Evolutionary conservation across 1,140 invertebrate species (phyloP), one percentile per base, ranked within the genome.

Genomic region (Macrotrachela quadricornifera): DNA sequence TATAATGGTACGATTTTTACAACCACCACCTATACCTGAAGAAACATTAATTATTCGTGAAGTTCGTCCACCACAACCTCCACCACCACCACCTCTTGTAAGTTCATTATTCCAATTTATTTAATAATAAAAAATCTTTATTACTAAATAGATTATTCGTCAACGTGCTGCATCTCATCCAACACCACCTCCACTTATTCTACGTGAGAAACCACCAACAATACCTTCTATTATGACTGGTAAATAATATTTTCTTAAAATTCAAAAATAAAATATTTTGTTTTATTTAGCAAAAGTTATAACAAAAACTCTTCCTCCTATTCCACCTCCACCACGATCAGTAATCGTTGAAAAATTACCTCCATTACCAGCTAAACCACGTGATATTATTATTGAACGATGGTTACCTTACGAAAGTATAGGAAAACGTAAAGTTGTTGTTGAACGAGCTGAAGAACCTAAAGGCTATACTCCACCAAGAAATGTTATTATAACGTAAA

Each of bases 281-380:
- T 38, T 39, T 46, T 36, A 47, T 18, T 44, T 46, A 42, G 13
- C 30, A 45, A 50, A 47, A 17, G 46, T 55, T 11, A 50, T 55
- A n/a, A 50, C 49, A 10, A 55, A 44, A 37, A 43, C 41, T n/a
- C 40, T 47, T 15, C 42, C 48, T 14, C 18, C 18, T n/a, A 30
- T 50, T 10, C 54, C 54, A 10, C 54, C 54, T 21, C 54, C 54
- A 30, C 54, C 54, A n/a, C 13, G 54, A 41, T 40, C 40, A 40
- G 54, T 55, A 11, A 47, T 55, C 18, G 50, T 55, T 10, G 54
- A 55, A 18, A 30, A 48, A 12, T 15, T 55, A 8, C 40, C 54
- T 13, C 48, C 42, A n/a, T 36, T 55, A 18, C 54, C 54, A 1
- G 16, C 54, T 14, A 55, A 55, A 41, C 54, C 54, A 37, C 48